Evolutionary conservation across 2,113 vertebrate genomes (phyloP).

Genomic region (Dromas ardeola): DNA sequence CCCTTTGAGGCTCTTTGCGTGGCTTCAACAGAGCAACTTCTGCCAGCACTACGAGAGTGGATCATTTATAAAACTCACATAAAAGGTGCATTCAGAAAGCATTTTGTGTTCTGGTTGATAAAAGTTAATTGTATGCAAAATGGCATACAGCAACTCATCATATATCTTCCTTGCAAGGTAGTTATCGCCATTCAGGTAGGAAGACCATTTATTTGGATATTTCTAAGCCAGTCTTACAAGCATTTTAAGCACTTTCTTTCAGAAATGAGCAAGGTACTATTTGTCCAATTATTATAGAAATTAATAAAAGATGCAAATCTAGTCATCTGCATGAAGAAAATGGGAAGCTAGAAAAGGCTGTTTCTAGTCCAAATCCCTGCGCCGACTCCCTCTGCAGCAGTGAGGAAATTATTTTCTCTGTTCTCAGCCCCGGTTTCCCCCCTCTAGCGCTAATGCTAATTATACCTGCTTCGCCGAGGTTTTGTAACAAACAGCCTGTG

Average conservation of each 20-base stretch:
- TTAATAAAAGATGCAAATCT: slow-evolving; percentile 24
- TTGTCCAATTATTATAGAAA: slow-evolving; percentile 15
- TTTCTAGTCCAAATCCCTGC: neutral
- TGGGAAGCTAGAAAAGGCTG: neutral
- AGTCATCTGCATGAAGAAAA: neutral
- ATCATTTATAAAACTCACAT: slow-evolving; percentile 49
- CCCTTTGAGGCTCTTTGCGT: neutral
- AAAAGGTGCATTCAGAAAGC: slow-evolving; percentile 35
- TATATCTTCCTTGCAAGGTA: slow-evolving; percentile 2
- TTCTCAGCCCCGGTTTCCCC: slow-evolving; percentile 16
- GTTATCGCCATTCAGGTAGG: neutral
- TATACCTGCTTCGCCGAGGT: slow-evolving; percentile 55
- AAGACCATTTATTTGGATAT: neutral
- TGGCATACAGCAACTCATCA: neutral
- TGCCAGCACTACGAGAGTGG: neutral
- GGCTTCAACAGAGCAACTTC: neutral
- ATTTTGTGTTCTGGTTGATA: slow-evolving; percentile 35
- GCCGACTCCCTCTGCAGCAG: neutral
- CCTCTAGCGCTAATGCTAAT: slow-evolving; percentile 41
- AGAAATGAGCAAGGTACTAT: slow-evolving; percentile 2
- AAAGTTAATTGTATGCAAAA: slow-evolving; percentile 63
- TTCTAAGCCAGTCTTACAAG: slow-evolving; percentile 23
- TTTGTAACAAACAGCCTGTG: slow-evolving; percentile 59
- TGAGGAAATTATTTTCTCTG: slow-evolving; percentile 5
- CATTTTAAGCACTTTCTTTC: slow-evolving; percentile 11